Conservation (phyloP, 2,888 invertebrate genomes). For the Allophyes oxyacanthae region DNA sequence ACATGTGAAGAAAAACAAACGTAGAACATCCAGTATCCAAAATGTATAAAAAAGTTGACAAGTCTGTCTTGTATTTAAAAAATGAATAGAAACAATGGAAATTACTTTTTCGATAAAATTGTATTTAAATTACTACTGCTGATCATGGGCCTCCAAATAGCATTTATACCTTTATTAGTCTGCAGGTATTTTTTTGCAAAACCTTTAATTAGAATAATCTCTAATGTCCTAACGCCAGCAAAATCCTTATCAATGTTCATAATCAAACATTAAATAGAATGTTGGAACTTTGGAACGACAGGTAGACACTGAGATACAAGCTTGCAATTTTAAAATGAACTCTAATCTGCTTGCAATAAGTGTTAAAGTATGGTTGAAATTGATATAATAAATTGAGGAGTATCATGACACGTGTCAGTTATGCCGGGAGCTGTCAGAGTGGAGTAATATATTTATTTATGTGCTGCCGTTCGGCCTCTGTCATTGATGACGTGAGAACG, state of each 20-base stretch:
- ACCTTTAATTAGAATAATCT: conserved; percentile 14
- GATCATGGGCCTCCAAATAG: no score
- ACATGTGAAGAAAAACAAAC: no score
- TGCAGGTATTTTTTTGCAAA: conserved; percentile 12
- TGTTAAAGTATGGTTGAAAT: conserved; percentile 42
- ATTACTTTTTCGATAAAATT: no score
- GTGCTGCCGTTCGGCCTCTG: conserved; percentile 66
- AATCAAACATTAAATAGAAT: conserved; percentile 76
- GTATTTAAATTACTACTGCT: no score
- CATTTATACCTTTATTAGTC: no score
- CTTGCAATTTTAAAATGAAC: conserved; percentile 47
- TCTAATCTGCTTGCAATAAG: conserved; percentile 30
- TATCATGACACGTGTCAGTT: conserved; percentile 81
- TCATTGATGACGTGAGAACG: conserved; percentile 76
- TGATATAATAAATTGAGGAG: conserved; percentile 65
- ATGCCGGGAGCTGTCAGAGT: conserved; percentile 80
- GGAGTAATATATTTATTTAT: conserved; percentile 84
- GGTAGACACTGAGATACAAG: conserved; percentile 68
- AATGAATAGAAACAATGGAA: no score
- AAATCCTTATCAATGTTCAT: conserved; percentile 65
- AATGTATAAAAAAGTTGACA: no score
- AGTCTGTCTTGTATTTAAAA: no score
- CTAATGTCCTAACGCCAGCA: conserved; percentile 31
- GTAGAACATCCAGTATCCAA: no score
- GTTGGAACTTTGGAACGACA: conserved; percentile 77